Conservation (phyloP, 1,140 invertebrate species). For the Nilaparvata lugens region DNA sequence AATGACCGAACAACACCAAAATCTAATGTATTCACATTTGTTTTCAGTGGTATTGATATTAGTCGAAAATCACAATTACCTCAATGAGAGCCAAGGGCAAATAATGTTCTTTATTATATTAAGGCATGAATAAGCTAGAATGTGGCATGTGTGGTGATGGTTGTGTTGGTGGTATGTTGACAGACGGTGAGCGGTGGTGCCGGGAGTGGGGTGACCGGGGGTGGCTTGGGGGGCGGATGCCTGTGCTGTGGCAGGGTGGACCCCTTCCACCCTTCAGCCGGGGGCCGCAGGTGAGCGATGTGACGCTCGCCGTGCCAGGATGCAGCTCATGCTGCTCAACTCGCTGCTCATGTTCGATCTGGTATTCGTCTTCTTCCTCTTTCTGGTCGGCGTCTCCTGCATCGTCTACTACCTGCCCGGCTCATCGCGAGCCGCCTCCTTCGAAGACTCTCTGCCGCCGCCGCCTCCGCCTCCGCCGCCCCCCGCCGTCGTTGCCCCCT, state of each 20-base stretch:
- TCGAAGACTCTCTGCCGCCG: conserved; percentile 34
- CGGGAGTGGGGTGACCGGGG: neutral
- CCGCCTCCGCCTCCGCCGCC: conserved; percentile 4
- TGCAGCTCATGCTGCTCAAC: conserved; percentile 74
- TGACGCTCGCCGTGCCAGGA: conserved; percentile 29
- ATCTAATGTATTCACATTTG: too few species aligned
- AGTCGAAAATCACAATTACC: too few species aligned
- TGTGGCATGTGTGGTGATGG: too few species aligned
- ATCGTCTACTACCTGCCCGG: conserved; percentile 64
- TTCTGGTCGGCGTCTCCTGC: conserved; percentile 69
- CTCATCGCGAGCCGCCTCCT: conserved; percentile 10
- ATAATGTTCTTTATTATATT: too few species aligned
- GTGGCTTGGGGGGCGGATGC: neutral
- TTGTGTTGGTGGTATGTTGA: neutral
- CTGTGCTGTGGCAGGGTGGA: neutral
- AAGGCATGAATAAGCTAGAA: too few species aligned
- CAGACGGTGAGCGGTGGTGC: neutral
- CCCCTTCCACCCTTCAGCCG: too few species aligned
- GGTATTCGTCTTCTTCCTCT: conserved; percentile 75
- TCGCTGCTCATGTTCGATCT: conserved; percentile 78
- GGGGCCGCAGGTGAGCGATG: neutral
- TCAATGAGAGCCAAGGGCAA: too few species aligned
- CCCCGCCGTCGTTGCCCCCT: conserved; percentile 15
- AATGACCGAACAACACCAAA: too few species aligned
- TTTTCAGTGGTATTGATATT: too few species aligned